These are phyloP conservation scores for Apamea sordens DNA, from an alignment of 2,888 invertebrate genomes.

Conservation along the genomic window DNA sequence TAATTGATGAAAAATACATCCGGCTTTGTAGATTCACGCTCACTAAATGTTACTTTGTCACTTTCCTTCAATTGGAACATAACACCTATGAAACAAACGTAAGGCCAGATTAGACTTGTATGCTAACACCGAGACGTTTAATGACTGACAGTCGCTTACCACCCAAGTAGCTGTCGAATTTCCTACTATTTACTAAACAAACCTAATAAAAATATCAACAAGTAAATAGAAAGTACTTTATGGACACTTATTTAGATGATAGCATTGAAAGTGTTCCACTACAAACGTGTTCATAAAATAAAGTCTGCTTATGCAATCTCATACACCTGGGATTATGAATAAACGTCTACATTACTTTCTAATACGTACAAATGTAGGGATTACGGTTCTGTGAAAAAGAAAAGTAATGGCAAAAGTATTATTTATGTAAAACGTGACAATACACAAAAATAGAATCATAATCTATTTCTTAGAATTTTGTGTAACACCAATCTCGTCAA, in stretches of 20 bases:
- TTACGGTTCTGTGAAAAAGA: background rate
- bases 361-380: background rate
- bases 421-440: too few species aligned
- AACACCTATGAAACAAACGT: background rate
- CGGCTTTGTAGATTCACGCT: too few species aligned
- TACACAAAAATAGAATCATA: too few species aligned
- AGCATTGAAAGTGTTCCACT: background rate
- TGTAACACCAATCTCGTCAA: background rate
- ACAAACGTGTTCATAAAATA: background rate
- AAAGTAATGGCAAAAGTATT: background rate
- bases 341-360: background rate
- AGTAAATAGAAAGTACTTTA: background rate
- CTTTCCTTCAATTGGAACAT: background rate
- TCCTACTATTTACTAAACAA: background rate
- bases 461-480: background rate
- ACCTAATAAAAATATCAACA: constrained; percentile 1
- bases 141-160: background rate
- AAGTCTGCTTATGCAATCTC: background rate
- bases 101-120: background rate
- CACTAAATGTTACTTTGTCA: background rate
- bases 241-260: background rate
- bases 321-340: background rate
- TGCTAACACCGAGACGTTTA: background rate
- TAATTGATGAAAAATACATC: background rate
- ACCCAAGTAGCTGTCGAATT: background rate